phyloP scores from a whole-genome alignment of 2,888 invertebrate genomes.

The Glaucopsyche alexis region DNA sequence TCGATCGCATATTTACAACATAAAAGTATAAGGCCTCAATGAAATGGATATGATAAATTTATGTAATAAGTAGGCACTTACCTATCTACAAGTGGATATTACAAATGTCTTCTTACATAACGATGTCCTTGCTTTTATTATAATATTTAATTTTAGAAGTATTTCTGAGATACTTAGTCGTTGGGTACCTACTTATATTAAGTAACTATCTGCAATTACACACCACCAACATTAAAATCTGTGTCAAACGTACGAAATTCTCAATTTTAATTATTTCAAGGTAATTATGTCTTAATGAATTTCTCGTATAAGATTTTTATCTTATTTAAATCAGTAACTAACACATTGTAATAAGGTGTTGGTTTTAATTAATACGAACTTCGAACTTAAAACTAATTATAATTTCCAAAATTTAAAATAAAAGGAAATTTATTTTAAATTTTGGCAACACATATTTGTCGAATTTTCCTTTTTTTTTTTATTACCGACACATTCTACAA shows the following conservation, averaged over 20 bases:
- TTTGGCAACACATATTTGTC: no score
- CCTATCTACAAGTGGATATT: no score
- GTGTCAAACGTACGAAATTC: constrained; percentile 16
- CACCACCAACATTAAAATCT: constrained; percentile 15
- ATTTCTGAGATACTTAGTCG: not conserved
- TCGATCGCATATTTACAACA: no score
- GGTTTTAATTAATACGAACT: not conserved
- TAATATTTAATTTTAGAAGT: not conserved
- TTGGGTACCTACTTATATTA: constrained; percentile 7
- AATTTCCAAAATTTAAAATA: no score
- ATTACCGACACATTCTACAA: no score
- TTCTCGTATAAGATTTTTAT: not conserved
- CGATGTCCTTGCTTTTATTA: not conserved
- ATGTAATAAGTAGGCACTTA: no score
- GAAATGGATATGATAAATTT: no score
- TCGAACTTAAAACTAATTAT: no score
- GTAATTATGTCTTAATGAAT: constrained; percentile 6
- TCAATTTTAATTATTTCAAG: constrained; percentile 14
- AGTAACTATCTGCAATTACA: constrained; percentile 11
- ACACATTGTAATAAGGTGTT: not conserved
- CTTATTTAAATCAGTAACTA: not conserved
- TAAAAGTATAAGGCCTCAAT: no score
- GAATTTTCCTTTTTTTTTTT: no score
- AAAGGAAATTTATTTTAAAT: no score
- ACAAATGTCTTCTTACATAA: not conserved